Conservation (phyloP, 2,888 invertebrate genomes). For the Anodontia alba region DNA sequence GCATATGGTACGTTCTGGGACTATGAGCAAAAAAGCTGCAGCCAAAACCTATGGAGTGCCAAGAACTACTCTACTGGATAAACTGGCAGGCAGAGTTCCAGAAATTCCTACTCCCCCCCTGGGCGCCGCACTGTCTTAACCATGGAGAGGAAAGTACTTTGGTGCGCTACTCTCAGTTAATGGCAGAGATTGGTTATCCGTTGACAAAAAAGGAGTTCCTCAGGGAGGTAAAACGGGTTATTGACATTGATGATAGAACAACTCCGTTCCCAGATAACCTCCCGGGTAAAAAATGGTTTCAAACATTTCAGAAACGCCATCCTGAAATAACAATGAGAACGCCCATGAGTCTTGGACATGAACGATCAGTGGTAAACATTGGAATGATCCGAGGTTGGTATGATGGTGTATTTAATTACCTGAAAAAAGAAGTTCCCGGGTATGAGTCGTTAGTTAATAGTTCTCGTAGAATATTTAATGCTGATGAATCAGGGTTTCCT, state of each 20-base stretch:
- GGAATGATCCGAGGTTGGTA: conserved; percentile 14
- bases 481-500: conserved; percentile 6
- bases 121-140: neutral
- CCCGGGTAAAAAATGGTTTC: conserved; percentile 26
- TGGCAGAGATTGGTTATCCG: conserved; percentile 32
- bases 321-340: neutral
- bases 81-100: neutral
- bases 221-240: conserved; percentile 21
- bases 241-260: conserved; percentile 25
- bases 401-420: neutral
- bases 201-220: conserved; percentile 7
- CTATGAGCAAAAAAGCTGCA: too few relatives aligned
- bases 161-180: conserved; percentile 17
- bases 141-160: conserved; percentile 21
- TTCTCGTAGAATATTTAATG: conserved; percentile 28
- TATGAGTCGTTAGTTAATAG: neutral
- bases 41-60: too few relatives aligned
- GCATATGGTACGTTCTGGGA: too few relatives aligned
- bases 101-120: neutral
- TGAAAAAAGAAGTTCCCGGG: neutral
- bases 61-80: neutral
- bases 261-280: conserved; percentile 33
- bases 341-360: conserved; percentile 24
- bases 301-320: conserved; percentile 3
- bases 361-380: conserved; percentile 2